Base-by-base conservation (phyloP, 2,113 vertebrate genomes). In the Eulemur rufifrons region DNA sequence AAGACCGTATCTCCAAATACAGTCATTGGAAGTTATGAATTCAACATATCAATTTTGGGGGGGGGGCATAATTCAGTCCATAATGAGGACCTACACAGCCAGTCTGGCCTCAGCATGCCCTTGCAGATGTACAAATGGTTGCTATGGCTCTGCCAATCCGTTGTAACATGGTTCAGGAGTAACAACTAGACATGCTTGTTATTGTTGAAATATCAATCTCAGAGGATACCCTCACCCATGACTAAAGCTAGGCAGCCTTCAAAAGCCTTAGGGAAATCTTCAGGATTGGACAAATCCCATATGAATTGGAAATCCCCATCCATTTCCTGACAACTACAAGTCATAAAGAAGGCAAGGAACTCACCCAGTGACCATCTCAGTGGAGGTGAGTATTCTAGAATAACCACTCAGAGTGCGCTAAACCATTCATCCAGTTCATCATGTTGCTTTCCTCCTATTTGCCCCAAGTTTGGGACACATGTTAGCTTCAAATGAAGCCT, bases 401-500 rank as follows among this genome's bases (percentile, higher is more conserved):
- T 42, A 77, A 69, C 18, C 61, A 21, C n/a, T 66, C 20, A 73
- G 27, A 63, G 25, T 37, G 3, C 76, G 25, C 52, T 63, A 20
- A 47, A 8, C 8, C 47, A 47, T 42, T 71, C 20, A 20, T 47
- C 9, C 12, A 32, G 8, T 37, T 88, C 23, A n/a, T 80, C 13
- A 56, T 4, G 3, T 12, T 56, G 5, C 32, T 86, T 88, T 73
- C 78, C 12, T 87, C 50, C 37, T n/a, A 2, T 82, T 61, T 74
- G n/a, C 32, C 29, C 42, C 10, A 20, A 52, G 32, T 71, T 54
- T 32, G 37, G 66, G 47, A 66, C 71, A 32, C 50, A 56, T 37
- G n/a, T 80, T 78, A 88, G 71, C 94, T 91, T 86, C n/a, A 91
- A 61, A 39, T 69, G 85, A 91, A 25, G 74, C 27, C 14, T 96